Evolutionary conservation across 2,797 vertebrate genomes (phyloP).

Genomic region (Alectoris magna): DNA sequence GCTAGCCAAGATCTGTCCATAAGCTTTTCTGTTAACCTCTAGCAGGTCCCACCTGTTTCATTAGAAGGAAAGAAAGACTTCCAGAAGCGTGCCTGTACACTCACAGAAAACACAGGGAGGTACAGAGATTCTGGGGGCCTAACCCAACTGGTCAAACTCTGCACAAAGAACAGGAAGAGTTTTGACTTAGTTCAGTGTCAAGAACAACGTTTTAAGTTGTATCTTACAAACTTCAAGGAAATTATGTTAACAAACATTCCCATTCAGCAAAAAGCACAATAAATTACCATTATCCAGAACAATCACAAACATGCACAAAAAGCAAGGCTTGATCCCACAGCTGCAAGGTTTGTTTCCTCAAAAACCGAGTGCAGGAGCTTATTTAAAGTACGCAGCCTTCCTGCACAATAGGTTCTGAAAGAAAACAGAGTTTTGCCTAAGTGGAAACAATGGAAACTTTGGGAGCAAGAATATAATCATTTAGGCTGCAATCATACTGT

Average conservation of each 20-base stretch:
- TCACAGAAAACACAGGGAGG: too few species aligned
- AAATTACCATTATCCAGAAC: not conserved
- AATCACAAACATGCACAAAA: not conserved
- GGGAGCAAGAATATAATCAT: accelerated
- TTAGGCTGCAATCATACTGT: not conserved
- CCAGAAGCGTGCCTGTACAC: not conserved
- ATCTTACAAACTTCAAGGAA: constrained; percentile 24
- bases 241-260: not conserved
- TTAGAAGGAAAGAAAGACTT: not conserved
- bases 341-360: not conserved
- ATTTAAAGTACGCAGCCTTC: not conserved
- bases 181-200: not conserved
- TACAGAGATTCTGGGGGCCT: not conserved
- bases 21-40: not conserved
- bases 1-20: not conserved
- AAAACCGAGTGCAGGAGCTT: not conserved
- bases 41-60: too few species aligned
- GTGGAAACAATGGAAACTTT: not conserved
- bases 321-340: not conserved
- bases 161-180: not conserved
- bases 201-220: not conserved
- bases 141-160: not conserved
- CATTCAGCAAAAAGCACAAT: not conserved
- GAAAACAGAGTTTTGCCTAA: not conserved
- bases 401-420: not conserved